Percentiles rank a stretch among this genome's conserved stretches.
phyloP scores from a whole-genome alignment of 2,113 vertebrate species.

The Baryphthengus martii region DNA sequence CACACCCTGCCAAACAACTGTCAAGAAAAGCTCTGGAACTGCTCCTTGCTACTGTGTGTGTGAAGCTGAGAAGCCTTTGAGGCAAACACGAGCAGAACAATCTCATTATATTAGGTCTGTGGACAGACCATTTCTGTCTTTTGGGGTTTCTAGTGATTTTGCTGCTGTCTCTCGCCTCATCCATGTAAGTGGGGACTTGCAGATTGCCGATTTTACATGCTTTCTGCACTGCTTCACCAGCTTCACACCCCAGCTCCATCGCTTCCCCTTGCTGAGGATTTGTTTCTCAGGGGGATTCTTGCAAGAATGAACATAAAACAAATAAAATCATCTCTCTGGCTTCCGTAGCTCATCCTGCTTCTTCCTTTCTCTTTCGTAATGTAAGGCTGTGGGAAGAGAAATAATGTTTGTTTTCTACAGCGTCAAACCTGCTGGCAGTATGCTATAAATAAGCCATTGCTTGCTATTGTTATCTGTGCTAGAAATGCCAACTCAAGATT shows the following conservation, averaged over 20 bases:
- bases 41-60: slow-evolving; percentile 57
- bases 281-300: neutral
- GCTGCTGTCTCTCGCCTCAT: neutral
- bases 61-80: slow-evolving; percentile 38
- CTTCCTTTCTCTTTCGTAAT: neutral
- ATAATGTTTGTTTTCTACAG: neutral
- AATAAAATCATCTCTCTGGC: neutral
- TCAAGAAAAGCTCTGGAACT: slow-evolving; percentile 59
- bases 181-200: neutral
- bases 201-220: neutral
- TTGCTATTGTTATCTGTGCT: neutral
- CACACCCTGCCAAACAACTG: slow-evolving; percentile 50
- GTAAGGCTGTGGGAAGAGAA: neutral
- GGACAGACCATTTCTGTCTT: neutral
- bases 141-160: slow-evolving; percentile 1
- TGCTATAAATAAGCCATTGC: neutral
- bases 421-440: neutral
- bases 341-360: neutral
- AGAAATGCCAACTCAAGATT: neutral
- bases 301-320: neutral
- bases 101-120: neutral
- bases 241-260: neutral
- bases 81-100: slow-evolving; percentile 11
- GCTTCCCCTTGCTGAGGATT: neutral
- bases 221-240: neutral